Base-by-base conservation (phyloP, 2,888 invertebrate species). In the Polydrusus tereticollis region DNA sequence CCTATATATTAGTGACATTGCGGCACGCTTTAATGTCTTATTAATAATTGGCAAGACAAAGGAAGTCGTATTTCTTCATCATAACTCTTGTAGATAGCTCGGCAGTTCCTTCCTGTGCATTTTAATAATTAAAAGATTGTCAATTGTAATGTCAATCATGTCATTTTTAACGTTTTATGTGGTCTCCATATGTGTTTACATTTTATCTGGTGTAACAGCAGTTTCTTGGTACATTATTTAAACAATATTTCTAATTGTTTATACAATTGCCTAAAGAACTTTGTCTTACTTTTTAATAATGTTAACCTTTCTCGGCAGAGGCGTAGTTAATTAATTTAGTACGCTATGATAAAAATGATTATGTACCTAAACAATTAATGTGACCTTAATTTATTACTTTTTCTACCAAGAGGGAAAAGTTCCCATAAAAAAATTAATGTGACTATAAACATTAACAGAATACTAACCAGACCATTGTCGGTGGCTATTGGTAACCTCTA, bases 11-110 rank as follows among this genome's bases (percentile, higher is more conserved):
- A 16, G 10, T 55, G 52, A 29, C 29, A 55, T 18, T 29, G 52
- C 29, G 52, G 52, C 52, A 55, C 18, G 29, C 29, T 55, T 55
- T 29, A 1, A 14, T 52, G 16, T 18, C 14, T 2, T 29, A 55
- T 16, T 50, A 23, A 14, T 52, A 55, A 55, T 55, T 29, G 29
- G 16, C 29, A 18, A 55, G 52, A 55, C 52, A 55, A 55, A 55
- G 52, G 29, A 55, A 16, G 14, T 55, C 1, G 16, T 33, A 55
- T 29, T 4, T 36, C 29, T 29, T 55, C 23, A 26, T 14, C 10
- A 29, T 52, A 52, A 52, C 16, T 52, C 29, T 16, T 29, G 23
- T 14, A 55, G 52, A 29, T 55, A 55, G 29, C 52, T 29, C 26
- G 7, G 50, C 26, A 14, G 26, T 14, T 26, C 26, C 14, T 12